Base-by-base conservation (phyloP, 2,797 vertebrate genomes). In the Myotis planiceps region DNA sequence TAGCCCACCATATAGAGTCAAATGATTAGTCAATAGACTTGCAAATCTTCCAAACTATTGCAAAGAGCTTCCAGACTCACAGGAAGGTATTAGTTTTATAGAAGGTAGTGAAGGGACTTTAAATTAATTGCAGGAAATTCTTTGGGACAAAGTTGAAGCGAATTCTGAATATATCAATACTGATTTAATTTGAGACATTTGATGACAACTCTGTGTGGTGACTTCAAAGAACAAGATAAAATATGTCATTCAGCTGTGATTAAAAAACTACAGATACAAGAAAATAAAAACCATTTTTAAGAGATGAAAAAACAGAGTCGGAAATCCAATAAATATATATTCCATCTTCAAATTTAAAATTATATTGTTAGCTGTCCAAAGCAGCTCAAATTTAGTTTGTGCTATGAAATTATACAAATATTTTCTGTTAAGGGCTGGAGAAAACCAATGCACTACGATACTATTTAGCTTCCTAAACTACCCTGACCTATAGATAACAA, bases 141-240 rank as follows among this genome's bases (percentile, higher is more conserved):
- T 80, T 72, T 47, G 34, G 42, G 51, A 65, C 39, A 87, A 90
- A 86, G 18, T 39, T 85, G 45, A 89, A 96, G 23, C 92, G 29
- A 96, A 90, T 80, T 89, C 34, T 71, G 37, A 75, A 49, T 55
- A 34, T 79, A 84, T 32, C 12, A 55, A 25, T 63, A 92, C 1
- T 83, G 34, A 90, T 69, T 74, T 34, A 60, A 74, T 83, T 18
- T 76, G 63, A 92, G 47, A 89, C n/a, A 49, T 51, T 0, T 88
- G 74, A 93, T 19, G 82, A 81, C 68, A 95, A 85, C 29, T 86
- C 21, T 94, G 21, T 65, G 42, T 58, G 90, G 25, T 82, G 25
- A 92, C 92, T 90, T 88, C 68, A 85, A 92, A 95, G 42, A 95
- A 88, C 6, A 81, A 93, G 55, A 86, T 49, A 86, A 84, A 95